Evolutionary conservation across 1,140 invertebrate genomes (phyloP).

Genomic region (Yoshiicerus persimilis): DNA sequence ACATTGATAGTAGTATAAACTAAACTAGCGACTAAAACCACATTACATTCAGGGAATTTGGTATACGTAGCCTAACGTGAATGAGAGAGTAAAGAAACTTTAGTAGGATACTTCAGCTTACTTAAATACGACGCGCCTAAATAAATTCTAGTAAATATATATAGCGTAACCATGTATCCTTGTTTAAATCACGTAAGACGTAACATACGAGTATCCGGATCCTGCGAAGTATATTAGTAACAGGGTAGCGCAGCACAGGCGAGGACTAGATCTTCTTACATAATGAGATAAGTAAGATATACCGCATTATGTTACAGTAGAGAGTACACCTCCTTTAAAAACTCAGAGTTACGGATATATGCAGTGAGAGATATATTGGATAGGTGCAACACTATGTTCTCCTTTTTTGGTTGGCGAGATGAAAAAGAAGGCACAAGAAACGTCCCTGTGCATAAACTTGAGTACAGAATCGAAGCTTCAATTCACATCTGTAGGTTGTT

Average conservation of each 20-base stretch:
- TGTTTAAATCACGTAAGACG: neutral
- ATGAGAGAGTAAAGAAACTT: too few relatives aligned
- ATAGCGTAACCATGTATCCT: neutral
- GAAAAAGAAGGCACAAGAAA: neutral
- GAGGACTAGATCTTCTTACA: neutral
- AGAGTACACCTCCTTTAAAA: too few relatives aligned
- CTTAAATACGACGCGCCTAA: too few relatives aligned
- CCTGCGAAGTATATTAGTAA: too few relatives aligned
- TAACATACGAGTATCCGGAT: too few relatives aligned
- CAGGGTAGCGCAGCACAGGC: too few relatives aligned
- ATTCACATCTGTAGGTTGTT: neutral
- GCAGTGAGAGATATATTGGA: neutral
- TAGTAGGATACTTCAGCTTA: too few relatives aligned
- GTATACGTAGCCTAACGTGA: too few relatives aligned
- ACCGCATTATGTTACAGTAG: too few relatives aligned
- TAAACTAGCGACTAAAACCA: neutral
- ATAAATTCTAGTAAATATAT: too few relatives aligned
- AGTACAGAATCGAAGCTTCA: neutral
- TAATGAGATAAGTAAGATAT: neutral
- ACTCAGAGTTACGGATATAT: too few relatives aligned
- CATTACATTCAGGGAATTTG: neutral
- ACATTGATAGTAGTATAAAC: neutral
- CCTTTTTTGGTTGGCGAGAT: neutral
- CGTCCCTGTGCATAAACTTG: neutral
- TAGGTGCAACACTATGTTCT: neutral